Evolutionary conservation across 2,797 vertebrate genomes (phyloP).

Genomic region (Lerista edwardsae): DNA sequence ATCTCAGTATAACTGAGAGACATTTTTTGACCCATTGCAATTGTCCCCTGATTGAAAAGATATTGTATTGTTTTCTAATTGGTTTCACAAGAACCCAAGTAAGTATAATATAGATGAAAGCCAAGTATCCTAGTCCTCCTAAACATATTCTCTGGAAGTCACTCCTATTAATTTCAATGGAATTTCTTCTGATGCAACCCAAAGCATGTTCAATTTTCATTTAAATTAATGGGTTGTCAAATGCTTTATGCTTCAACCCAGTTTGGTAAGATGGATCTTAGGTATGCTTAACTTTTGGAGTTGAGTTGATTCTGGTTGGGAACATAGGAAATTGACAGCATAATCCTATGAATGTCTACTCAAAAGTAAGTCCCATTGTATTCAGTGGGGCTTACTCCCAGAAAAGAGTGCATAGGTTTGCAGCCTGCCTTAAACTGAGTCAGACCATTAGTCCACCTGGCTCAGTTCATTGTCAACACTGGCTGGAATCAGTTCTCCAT

Average conservation of each 20-base stretch:
- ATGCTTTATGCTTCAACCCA: not conserved
- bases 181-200: not conserved
- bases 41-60: not conserved
- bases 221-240: not conserved
- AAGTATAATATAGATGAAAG: not conserved
- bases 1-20: not conserved
- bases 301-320: not conserved
- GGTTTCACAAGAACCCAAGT: not conserved
- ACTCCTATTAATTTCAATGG: not conserved
- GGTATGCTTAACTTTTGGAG: not conserved
- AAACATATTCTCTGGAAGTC: not conserved
- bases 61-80: not conserved
- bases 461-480: too few relatives aligned
- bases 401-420: too few relatives aligned
- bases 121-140: not conserved
- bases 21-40: not conserved
- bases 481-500: too few relatives aligned
- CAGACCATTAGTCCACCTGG: too few relatives aligned
- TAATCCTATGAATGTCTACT: too few relatives aligned
- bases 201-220: not conserved
- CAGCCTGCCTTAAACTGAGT: too few relatives aligned
- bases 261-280: not conserved
- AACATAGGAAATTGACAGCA: too few relatives aligned
- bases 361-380: too few relatives aligned
- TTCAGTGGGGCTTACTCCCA: too few relatives aligned